phyloP scores from a whole-genome alignment of 1,140 invertebrate species.

The Formica selysi region DNA sequence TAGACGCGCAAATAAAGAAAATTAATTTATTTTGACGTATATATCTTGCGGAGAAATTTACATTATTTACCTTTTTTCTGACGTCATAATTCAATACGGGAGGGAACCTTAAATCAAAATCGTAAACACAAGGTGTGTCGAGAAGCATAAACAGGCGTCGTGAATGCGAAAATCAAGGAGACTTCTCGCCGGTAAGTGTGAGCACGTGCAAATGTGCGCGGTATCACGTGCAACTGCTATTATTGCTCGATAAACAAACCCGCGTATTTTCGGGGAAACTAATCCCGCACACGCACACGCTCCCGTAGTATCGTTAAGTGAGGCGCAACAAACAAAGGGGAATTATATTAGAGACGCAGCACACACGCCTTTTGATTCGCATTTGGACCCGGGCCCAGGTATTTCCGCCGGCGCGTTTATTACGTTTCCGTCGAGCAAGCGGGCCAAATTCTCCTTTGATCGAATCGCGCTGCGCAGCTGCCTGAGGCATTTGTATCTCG shows the following conservation, averaged over 20 bases:
- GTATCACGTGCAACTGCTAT: conserved; percentile 49
- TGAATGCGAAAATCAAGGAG: conserved; percentile 26
- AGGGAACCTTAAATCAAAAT: background rate
- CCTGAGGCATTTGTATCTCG: background rate
- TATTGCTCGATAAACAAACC: conserved; percentile 58
- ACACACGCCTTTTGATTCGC: conserved; percentile 45
- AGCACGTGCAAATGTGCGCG: conserved; percentile 22
- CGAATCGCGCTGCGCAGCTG: conserved; percentile 30
- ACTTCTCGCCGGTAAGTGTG: conserved; percentile 28
- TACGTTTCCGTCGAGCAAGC: conserved; percentile 26
- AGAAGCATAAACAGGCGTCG: background rate
- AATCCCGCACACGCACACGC: background rate
- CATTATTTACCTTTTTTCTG: too few relatives aligned
- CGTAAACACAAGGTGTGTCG: background rate
- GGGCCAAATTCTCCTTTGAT: conserved; percentile 22
- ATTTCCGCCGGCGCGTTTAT: conserved; percentile 54
- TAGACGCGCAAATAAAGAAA: too few relatives aligned
- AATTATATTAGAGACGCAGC: conserved; percentile 28
- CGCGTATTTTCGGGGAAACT: conserved; percentile 40
- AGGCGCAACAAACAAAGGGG: conserved; percentile 35
- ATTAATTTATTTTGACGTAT: too few relatives aligned
- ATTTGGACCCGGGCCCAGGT: conserved; percentile 57
- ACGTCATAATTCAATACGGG: too few relatives aligned
- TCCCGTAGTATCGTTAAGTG: conserved; percentile 7
- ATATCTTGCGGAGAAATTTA: background rate